Conservation (phyloP, 2,888 invertebrate species). For the Cerastis leucographa region DNA sequence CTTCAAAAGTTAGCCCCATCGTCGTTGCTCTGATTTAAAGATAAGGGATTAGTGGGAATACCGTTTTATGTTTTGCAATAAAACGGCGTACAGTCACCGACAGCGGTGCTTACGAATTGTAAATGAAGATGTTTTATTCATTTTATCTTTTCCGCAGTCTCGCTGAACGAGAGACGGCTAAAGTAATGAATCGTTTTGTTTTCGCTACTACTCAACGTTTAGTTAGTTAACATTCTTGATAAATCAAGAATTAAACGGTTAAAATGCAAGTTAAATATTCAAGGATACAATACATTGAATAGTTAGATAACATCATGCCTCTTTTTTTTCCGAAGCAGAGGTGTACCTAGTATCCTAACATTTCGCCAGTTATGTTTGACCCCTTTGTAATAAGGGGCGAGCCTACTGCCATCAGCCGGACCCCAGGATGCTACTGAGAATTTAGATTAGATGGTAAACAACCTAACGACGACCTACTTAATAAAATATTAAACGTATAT, state of each 20-base stretch:
- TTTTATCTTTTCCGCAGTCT: conserved; percentile 32
- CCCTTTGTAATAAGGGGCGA: background rate
- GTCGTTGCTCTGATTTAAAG: conserved; percentile 53
- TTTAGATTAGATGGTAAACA: background rate
- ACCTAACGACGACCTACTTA: background rate
- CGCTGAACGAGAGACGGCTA: conserved; percentile 29
- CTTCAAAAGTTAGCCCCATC: conserved; percentile 21
- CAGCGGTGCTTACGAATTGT: conserved; percentile 45
- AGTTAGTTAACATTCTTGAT: conserved; percentile 12
- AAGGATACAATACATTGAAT: background rate
- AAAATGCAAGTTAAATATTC: background rate
- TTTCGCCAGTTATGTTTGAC: background rate
- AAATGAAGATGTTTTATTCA: conserved; percentile 59
- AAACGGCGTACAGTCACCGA: conserved; percentile 39
- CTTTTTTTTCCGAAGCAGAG: background rate
- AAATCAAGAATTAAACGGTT: conserved; percentile 8
- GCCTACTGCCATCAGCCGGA: background rate
- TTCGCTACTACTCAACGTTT: conserved; percentile 13
- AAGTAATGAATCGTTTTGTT: conserved; percentile 48
- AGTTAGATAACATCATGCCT: background rate
- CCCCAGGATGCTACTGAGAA: background rate
- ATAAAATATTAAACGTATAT: background rate
- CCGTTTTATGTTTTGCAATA: conserved; percentile 51
- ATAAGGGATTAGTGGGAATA: conserved; percentile 55
- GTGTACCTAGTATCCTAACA: background rate